Percentiles rank a stretch among this genome's conserved stretches.
Conservation (phyloP, 53 echinoderm and acorn worm species). For the Stichopus horrens region DNA sequence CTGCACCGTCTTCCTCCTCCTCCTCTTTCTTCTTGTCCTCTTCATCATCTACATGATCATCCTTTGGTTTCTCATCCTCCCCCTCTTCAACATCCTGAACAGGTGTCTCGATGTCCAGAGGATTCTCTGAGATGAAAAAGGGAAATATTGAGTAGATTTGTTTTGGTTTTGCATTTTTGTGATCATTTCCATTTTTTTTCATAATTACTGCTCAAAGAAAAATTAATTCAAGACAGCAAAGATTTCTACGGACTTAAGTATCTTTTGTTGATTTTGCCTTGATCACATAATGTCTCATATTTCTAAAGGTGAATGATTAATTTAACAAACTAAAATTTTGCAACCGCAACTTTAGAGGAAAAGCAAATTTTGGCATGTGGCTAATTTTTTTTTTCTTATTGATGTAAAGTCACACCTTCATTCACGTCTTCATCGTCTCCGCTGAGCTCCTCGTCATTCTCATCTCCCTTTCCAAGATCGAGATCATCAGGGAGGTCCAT, state of each 20-base stretch:
- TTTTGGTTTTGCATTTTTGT: not conserved
- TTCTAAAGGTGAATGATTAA: too few relatives aligned
- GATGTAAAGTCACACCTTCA: constrained; percentile 49
- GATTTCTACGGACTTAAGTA: too few relatives aligned
- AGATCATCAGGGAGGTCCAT: constrained; percentile 95
- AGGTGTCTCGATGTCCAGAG: constrained; percentile 81
- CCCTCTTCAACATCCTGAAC: constrained; percentile 54
- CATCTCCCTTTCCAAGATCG: constrained; percentile 68
- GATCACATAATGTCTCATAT: too few relatives aligned
- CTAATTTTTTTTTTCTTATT: too few relatives aligned
- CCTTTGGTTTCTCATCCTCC: constrained; percentile 24
- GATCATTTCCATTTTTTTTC: constrained; percentile 23
- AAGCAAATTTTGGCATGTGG: too few relatives aligned
- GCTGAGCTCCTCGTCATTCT: constrained; percentile 62
- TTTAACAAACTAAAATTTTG: too few relatives aligned
- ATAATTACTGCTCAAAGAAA: not conserved
- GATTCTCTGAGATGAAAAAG: constrained; percentile 62
- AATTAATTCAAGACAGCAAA: too few relatives aligned
- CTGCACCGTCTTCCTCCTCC: constrained; percentile 27
- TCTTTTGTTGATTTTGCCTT: too few relatives aligned
- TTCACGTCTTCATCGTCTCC: constrained; percentile 64
- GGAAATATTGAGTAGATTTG: not conserved
- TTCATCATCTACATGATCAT: constrained; percentile 16
- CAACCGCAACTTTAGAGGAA: too few relatives aligned
- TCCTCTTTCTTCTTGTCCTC: constrained; percentile 32